phyloP scores from a whole-genome alignment of 1,140 invertebrate genomes.

The Solenopsis fugax region DNA sequence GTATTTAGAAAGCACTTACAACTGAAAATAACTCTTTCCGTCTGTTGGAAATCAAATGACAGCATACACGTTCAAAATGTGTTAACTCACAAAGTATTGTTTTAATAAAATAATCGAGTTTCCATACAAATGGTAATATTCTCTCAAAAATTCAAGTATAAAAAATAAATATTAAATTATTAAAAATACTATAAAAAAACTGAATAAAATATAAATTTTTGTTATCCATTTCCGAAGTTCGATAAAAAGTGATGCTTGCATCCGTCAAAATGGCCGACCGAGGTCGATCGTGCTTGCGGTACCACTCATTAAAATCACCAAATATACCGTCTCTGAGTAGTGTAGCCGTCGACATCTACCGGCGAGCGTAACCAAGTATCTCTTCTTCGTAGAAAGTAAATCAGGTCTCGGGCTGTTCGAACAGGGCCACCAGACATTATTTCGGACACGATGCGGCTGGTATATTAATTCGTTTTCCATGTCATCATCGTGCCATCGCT shows the following conservation, averaged over 20 bases:
- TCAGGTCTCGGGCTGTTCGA: conserved; percentile 3
- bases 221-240: background rate
- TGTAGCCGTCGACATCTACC: conserved; percentile 43
- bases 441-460: background rate
- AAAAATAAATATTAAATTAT: background rate
- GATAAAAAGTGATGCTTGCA: background rate
- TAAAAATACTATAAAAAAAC: background rate
- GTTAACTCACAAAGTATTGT: background rate
- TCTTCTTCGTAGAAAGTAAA: conserved; percentile 50
- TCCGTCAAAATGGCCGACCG: background rate
- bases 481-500: background rate
- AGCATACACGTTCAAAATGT: background rate
- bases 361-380: background rate
- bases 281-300: background rate
- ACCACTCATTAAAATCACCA: conserved; percentile 33
- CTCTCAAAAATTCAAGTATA: background rate
- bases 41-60: background rate
- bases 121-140: background rate
- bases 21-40: background rate
- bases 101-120: background rate
- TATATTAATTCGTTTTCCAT: conserved; percentile 3
- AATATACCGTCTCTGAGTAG: background rate
- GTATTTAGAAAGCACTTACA: background rate
- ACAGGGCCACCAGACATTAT: conserved; percentile 14
- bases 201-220: background rate